Conservation (phyloP, 2,113 vertebrate species). For the Myotis davidii region DNA sequence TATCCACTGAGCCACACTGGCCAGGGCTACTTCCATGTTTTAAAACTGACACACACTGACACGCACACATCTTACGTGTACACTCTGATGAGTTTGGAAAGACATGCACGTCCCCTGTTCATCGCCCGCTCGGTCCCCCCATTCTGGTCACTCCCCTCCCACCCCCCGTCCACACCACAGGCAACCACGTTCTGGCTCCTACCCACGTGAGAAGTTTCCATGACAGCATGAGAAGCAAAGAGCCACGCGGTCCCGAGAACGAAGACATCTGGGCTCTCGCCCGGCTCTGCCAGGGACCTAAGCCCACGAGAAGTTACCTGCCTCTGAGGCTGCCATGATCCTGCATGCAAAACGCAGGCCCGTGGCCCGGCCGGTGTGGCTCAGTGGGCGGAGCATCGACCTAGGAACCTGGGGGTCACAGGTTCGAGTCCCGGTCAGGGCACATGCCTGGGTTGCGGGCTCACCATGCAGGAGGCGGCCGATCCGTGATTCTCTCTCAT, state of each 20-base stretch:
- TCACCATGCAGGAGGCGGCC: too few relatives aligned
- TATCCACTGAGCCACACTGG: too few relatives aligned
- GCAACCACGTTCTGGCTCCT: too few relatives aligned
- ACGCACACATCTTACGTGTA: neutral
- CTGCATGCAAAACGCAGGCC: neutral
- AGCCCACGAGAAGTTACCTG: neutral
- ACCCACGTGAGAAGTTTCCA: neutral
- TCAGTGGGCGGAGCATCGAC: too few relatives aligned
- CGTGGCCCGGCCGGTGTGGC: too few relatives aligned
- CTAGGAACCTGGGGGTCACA: too few relatives aligned
- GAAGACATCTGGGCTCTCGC: neutral
- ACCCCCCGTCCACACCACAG: too few relatives aligned
- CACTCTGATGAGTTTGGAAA: neutral
- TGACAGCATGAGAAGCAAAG: neutral
- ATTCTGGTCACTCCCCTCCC: too few relatives aligned
- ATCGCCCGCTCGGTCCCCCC: too few relatives aligned
- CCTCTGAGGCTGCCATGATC: neutral
- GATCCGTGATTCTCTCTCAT: too few relatives aligned
- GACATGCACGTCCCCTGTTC: neutral
- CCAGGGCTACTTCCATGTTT: neutral
- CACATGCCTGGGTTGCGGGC: too few relatives aligned
- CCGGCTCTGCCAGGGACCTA: neutral
- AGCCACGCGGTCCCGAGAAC: neutral
- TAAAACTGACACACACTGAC: neutral
- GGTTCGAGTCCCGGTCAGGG: too few relatives aligned